phyloP scores from a whole-genome alignment of 1,140 invertebrate species.

The Plutomurus gul region DNA sequence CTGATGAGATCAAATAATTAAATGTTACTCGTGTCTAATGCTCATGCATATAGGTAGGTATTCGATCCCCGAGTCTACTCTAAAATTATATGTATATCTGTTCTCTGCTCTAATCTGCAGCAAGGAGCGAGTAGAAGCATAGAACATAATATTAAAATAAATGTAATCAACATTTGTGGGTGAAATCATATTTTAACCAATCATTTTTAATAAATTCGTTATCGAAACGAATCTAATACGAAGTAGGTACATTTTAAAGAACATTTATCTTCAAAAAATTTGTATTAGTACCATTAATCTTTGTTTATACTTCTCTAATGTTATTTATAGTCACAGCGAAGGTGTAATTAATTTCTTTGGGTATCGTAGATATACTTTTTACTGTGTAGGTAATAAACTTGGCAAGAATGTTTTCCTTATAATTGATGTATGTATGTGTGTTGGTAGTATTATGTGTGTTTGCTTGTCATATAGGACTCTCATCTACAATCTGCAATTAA shows the following conservation, averaged over 20 bases:
- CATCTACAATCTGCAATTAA: too few relatives aligned
- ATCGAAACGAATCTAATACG: too few relatives aligned
- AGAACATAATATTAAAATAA: too few relatives aligned
- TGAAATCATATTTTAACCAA: not conserved
- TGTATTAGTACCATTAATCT: not conserved
- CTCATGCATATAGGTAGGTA: not conserved
- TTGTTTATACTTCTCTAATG: not conserved
- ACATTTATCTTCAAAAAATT: not conserved
- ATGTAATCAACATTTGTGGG: too few relatives aligned
- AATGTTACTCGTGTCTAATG: slow-evolving; percentile 22
- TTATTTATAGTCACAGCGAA: not conserved
- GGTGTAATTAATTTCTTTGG: slow-evolving; percentile 7
- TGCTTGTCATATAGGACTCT: too few relatives aligned
- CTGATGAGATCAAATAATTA: slow-evolving; percentile 30
- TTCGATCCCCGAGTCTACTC: not conserved
- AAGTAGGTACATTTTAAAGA: not conserved
- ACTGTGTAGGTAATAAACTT: not conserved
- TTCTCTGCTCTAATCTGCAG: too few relatives aligned
- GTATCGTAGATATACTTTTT: not conserved
- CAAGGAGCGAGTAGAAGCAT: too few relatives aligned
- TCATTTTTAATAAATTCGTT: too few relatives aligned
- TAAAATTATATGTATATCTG: too few relatives aligned
- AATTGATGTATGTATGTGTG: too few relatives aligned
- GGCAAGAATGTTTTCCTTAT: slow-evolving; percentile 9
- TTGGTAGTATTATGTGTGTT: too few relatives aligned